Conservation (phyloP, 2,113 vertebrate genomes). For the Scomber colias region DNA sequence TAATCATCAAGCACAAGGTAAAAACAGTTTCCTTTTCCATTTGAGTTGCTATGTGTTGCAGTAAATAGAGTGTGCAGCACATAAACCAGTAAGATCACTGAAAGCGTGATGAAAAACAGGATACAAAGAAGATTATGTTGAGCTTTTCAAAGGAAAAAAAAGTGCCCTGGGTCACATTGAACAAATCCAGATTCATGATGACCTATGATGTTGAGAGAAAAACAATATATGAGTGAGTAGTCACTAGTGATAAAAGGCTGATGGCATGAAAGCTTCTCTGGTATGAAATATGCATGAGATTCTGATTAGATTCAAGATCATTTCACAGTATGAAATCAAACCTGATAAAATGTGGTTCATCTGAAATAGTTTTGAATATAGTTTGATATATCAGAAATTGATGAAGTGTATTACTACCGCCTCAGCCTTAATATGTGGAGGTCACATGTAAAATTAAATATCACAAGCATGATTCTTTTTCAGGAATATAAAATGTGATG, state of each 20-base stretch:
- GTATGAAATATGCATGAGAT: constrained; percentile 15
- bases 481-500: not conserved
- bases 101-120: constrained; percentile 27
- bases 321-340: constrained; percentile 15
- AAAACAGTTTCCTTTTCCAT: constrained; percentile 20
- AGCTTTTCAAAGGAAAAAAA: constrained; percentile 1
- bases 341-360: not conserved
- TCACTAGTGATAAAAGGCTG: not conserved
- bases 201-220: not conserved
- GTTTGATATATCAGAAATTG: not conserved
- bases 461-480: not conserved
- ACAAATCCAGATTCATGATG: not conserved
- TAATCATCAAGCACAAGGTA: constrained; percentile 19
- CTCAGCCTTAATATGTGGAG: not conserved
- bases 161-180: not conserved
- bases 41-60: not conserved
- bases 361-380: not conserved
- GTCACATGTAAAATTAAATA: not conserved
- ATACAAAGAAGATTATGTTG: not conserved
- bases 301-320: not conserved
- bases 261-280: not conserved
- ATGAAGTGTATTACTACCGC: not conserved
- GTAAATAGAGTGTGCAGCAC: not conserved
- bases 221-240: not conserved
- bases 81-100: not conserved